These are phyloP conservation scores for Megaptera novaeangliae DNA, from an alignment of 2,113 vertebrate species.

Conservation along the genomic window DNA sequence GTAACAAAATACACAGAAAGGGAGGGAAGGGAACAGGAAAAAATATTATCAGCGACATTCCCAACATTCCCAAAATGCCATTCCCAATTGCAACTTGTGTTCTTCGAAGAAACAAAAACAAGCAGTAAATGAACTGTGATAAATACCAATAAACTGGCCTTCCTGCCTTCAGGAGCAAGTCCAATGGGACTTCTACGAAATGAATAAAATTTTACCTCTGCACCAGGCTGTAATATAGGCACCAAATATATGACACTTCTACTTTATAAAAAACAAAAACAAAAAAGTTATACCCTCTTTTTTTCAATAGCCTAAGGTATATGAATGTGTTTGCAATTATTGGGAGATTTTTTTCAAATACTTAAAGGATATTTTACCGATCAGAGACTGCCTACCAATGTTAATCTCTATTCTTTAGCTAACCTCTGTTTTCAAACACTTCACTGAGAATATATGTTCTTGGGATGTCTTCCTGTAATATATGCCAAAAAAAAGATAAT, in stretches of 20 bases:
- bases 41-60: background rate
- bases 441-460: background rate
- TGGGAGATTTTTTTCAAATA: background rate
- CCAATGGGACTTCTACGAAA: background rate
- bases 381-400: background rate
- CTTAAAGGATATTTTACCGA: background rate
- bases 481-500: background rate
- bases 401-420: background rate
- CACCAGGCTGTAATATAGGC: background rate
- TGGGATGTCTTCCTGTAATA: background rate
- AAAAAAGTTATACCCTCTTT: background rate
- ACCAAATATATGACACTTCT: background rate
- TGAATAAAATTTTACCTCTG: background rate
- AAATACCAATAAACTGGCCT: background rate
- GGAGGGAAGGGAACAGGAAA: background rate
- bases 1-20: background rate
- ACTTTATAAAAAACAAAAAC: background rate
- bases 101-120: constrained; percentile 38
- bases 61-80: constrained; percentile 36
- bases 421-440: background rate
- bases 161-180: constrained; percentile 10
- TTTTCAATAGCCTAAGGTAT: background rate
- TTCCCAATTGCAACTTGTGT: background rate
- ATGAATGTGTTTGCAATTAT: background rate
- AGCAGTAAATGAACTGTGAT: background rate